Evolutionary conservation across 1,140 invertebrate species (phyloP).

Genomic region (Orussus abietinus): DNA sequence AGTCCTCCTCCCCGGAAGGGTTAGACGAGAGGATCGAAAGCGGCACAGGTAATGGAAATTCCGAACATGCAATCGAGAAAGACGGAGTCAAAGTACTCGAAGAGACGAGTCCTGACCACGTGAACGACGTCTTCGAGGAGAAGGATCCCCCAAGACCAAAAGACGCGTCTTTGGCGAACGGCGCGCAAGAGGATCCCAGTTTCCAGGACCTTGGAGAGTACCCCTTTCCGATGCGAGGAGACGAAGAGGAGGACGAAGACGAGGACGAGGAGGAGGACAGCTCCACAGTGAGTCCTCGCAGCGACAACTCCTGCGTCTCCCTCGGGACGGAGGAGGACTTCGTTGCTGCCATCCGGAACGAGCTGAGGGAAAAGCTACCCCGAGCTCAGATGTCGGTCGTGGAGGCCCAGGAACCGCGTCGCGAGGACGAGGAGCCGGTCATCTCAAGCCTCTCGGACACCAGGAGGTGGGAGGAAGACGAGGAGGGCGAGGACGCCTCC

Average conservation of each 20-base stretch:
- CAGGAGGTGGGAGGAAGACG: slow-evolving; percentile 41
- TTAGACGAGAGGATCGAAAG: too few species aligned
- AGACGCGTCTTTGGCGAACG: too few species aligned
- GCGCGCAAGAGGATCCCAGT: too few species aligned
- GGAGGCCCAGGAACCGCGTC: slow-evolving; percentile 39
- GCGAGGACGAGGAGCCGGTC: slow-evolving; percentile 41
- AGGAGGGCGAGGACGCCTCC: slow-evolving; percentile 30
- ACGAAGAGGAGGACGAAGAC: slow-evolving; percentile 12
- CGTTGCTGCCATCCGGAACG: slow-evolving; percentile 66
- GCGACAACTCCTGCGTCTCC: slow-evolving; percentile 56
- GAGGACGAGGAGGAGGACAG: slow-evolving; percentile 45
- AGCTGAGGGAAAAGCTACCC: slow-evolving; percentile 67
- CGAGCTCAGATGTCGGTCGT: slow-evolving; percentile 59
- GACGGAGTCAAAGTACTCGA: too few species aligned
- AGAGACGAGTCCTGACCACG: slow-evolving; percentile 8
- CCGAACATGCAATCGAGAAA: too few species aligned
- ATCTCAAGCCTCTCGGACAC: slow-evolving; percentile 28
- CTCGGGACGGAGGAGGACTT: slow-evolving; percentile 67
- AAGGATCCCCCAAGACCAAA: too few species aligned
- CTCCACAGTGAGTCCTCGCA: slow-evolving; percentile 45
- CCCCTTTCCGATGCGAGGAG: too few species aligned
- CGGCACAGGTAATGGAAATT: too few species aligned
- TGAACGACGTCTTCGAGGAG: slow-evolving; percentile 1
- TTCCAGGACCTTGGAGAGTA: too few species aligned
- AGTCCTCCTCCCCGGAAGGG: too few species aligned